These are phyloP conservation scores for Carettochelys insculpta DNA, from an alignment of 2,113 vertebrate genomes.

Conservation along the genomic window DNA sequence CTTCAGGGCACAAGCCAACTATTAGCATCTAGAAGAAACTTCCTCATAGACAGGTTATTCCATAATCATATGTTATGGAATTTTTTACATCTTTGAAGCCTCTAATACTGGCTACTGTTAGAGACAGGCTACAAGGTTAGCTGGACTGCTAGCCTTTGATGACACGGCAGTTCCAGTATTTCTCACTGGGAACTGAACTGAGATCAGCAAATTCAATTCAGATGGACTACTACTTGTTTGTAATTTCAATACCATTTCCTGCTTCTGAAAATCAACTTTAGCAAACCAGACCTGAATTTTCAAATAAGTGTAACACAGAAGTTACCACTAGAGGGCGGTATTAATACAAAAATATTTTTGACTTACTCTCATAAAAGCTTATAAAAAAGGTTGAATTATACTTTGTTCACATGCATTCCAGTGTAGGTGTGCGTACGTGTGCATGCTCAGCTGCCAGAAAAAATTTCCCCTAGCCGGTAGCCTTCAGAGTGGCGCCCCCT, in stretches of 20 bases:
- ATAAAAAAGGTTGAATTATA: background rate
- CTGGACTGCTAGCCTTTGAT: background rate
- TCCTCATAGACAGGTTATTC: background rate
- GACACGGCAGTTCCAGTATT: background rate
- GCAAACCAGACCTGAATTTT: background rate
- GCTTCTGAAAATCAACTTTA: fast-evolving
- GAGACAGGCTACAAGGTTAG: background rate
- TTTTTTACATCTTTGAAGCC: background rate
- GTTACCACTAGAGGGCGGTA: constrained; percentile 55
- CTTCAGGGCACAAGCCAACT: constrained; percentile 7
- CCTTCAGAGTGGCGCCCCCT: no score
- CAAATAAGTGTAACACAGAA: background rate
- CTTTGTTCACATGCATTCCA: no score
- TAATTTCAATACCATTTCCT: background rate
- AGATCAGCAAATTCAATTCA: background rate
- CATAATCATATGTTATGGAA: background rate
- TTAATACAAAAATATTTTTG: background rate
- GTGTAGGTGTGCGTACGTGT: no score
- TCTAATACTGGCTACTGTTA: background rate
- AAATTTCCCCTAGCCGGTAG: no score
- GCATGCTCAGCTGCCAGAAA: no score
- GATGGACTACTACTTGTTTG: background rate
- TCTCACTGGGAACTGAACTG: background rate
- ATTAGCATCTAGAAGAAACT: background rate
- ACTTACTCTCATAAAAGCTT: background rate